phyloP scores from a whole-genome alignment of 2,888 invertebrate species.

The Lysandra bellargus region DNA sequence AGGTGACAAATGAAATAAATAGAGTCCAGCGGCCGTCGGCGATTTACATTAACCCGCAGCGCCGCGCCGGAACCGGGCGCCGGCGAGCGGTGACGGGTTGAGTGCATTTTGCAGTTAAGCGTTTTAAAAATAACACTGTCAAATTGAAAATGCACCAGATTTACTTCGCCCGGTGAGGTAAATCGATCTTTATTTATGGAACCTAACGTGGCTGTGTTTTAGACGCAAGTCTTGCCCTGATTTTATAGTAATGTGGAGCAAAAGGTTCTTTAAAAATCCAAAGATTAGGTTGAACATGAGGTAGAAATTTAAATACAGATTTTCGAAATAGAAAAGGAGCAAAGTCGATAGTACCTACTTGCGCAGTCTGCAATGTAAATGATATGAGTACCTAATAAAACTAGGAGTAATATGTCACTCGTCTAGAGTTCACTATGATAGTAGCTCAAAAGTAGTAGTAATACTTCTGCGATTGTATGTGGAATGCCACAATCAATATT shows the following conservation, averaged over 20 bases:
- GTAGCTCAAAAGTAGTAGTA: too few relatives aligned
- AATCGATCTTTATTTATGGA: neutral
- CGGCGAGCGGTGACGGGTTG: constrained; percentile 43
- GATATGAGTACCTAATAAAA: too few relatives aligned
- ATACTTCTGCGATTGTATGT: too few relatives aligned
- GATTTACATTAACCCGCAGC: constrained; percentile 54
- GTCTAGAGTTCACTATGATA: too few relatives aligned
- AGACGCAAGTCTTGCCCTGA: neutral
- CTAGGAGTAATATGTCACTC: too few relatives aligned
- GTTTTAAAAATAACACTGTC: constrained; percentile 52
- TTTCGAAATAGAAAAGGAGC: too few relatives aligned
- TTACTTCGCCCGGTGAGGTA: neutral
- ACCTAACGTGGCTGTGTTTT: neutral
- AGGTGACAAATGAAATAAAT: constrained; percentile 30
- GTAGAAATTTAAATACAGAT: too few relatives aligned
- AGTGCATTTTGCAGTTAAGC: constrained; percentile 61
- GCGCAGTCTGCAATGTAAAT: too few relatives aligned
- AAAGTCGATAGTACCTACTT: too few relatives aligned
- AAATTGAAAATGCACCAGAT: constrained; percentile 38
- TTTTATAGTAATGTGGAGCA: neutral
- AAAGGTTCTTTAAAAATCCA: neutral
- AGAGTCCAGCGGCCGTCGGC: constrained; percentile 33
- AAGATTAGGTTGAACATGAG: too few relatives aligned
- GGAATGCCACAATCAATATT: too few relatives aligned
- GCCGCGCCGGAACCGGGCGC: constrained; percentile 32